phyloP scores from a whole-genome alignment of 2,113 vertebrate genomes.

The Anguilla japonica region DNA sequence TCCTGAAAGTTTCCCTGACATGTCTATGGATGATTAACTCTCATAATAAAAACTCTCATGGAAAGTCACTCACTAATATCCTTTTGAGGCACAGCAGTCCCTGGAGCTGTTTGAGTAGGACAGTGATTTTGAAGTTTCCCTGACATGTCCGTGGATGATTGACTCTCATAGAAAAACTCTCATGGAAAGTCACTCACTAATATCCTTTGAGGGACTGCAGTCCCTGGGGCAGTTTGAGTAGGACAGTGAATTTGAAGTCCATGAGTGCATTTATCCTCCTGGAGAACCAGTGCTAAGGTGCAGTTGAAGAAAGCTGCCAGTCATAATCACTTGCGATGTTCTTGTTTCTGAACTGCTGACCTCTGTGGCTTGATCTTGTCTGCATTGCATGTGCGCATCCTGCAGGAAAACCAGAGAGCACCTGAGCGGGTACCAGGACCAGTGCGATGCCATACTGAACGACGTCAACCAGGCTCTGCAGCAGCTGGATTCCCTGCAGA shows the following conservation, averaged over 20 bases:
- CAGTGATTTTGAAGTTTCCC: neutral
- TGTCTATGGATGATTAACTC: neutral
- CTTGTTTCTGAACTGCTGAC: neutral
- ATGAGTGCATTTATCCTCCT: too few relatives aligned
- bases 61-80: neutral
- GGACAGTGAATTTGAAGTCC: too few relatives aligned
- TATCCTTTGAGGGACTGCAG: neutral
- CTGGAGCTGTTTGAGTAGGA: neutral
- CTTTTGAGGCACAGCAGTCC: neutral
- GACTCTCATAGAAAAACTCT: neutral
- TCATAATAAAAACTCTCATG: neutral
- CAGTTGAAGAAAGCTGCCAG: neutral
- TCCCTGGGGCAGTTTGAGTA: neutral
- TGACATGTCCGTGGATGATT: neutral
- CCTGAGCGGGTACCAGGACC: slow-evolving; percentile 90
- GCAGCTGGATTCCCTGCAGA: slow-evolving; percentile 90
- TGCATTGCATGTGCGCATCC: slow-evolving; percentile 52
- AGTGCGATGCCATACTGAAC: slow-evolving; percentile 88
- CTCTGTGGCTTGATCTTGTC: neutral
- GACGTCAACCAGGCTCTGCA: slow-evolving; percentile 88
- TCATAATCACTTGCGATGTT: neutral
- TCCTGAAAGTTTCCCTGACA: neutral
- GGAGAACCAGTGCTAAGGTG: too few relatives aligned
- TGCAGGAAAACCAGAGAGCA: slow-evolving; percentile 88
- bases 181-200: neutral